These are phyloP conservation scores for Poecilia picta DNA, from an alignment of 2,797 vertebrate species.

Conservation along the genomic window DNA sequence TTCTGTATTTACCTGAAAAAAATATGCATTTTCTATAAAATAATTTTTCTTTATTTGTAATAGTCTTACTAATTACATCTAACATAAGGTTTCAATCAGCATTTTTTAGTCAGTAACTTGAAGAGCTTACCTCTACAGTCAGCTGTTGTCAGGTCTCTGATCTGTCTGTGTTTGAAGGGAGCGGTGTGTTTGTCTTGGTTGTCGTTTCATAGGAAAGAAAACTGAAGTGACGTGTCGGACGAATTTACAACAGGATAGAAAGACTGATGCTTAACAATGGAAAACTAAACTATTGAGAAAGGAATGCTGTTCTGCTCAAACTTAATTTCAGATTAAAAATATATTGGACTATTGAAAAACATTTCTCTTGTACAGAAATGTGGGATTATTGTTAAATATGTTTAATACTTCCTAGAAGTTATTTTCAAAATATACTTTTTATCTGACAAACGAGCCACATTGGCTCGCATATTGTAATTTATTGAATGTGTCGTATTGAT, in stretches of 20 bases:
- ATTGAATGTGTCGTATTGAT: too few relatives aligned
- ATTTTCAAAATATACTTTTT: too few relatives aligned
- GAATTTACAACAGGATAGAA: neutral
- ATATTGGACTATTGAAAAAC: neutral
- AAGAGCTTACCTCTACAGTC: neutral
- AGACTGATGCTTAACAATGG: neutral
- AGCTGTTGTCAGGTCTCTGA: neutral
- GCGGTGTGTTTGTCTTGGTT: neutral
- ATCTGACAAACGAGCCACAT: too few relatives aligned
- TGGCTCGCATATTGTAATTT: too few relatives aligned
- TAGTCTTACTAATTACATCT: neutral
- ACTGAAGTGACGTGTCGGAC: neutral
- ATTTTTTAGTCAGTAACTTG: neutral
- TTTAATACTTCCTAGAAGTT: neutral
- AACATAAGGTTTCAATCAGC: neutral
- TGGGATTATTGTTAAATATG: neutral
- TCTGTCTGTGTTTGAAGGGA: neutral
- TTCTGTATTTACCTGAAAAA: too few relatives aligned
- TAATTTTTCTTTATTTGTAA: neutral
- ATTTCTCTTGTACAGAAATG: neutral
- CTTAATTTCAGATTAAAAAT: neutral
- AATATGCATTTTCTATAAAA: neutral
- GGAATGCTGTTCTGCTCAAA: neutral
- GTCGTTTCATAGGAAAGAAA: neutral
- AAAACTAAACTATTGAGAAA: neutral